Evolutionary conservation across 2,113 vertebrate genomes (phyloP), one percentile per base, ranked within the genome.

Genomic region (Tympanuchus pallidicinctus): DNA sequence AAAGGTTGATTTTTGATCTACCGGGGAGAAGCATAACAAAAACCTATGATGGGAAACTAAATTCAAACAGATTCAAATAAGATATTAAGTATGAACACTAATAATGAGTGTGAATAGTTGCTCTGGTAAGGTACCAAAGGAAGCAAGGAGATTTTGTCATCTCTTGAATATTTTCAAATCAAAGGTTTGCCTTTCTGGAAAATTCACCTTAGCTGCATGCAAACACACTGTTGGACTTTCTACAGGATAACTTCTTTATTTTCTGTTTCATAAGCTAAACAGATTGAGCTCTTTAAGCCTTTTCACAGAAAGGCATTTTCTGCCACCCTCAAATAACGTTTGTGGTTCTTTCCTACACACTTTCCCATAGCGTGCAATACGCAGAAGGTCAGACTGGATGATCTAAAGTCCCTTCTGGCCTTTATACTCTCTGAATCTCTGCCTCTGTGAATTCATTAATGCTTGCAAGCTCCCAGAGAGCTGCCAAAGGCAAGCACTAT

Each of bases 331-430:
- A 93, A 94, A 96, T 93, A 79, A 86, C n/a, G 48, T 94, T 89
- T 89, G 84, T 92, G 77, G 36, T 89, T 96, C 94, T 89, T 95
- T 94, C 82, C 94, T 2, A 2, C 95, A 82, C 66, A 5, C 83
- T 94, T 89, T 76, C 81, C 78, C 54, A 93, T 92, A 87, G 94
- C 74, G 14, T 89, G 95, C 74, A 0, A 82, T 45, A 79, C 3
- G 3, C 92, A 73, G 89, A 93, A 96, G 94, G 95, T 96, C 96
- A 94, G 74, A 59, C 89, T 89, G 78, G 92, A 94, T 96, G 94
- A 95, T 93, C 92, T 95, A 61, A 96, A 95, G 96, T 96, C 96
- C 93, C 90, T 96, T 96, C 95, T 96, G 95, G 95, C 92, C 92
- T 96, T 96, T 95, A 87, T 92, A 34, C 83, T 95, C 86, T 86